Percentiles rank a stretch among this genome's conserved stretches.
Conservation (phyloP, 2,113 vertebrate species). For the Meles meles region DNA sequence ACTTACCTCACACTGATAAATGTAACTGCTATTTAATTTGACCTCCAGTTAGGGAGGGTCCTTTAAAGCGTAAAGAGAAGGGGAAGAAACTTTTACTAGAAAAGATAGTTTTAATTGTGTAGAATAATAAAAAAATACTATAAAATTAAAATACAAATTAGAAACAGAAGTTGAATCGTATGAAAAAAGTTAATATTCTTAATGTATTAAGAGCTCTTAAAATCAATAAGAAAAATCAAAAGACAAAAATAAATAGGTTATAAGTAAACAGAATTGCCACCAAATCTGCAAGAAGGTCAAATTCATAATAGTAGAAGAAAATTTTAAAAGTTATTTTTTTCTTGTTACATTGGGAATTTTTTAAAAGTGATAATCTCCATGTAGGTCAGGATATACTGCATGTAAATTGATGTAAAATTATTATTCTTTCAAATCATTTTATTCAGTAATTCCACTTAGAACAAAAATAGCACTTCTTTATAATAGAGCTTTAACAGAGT, state of each 20-base stretch:
- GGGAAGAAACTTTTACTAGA: neutral
- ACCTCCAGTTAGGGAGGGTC: neutral
- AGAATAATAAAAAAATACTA: neutral
- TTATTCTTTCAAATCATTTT: neutral
- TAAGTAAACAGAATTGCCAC: neutral
- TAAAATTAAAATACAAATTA: neutral
- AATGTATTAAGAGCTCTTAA: neutral
- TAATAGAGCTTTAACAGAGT: neutral
- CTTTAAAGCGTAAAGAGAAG: neutral
- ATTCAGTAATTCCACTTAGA: neutral
- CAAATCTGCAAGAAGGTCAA: neutral
- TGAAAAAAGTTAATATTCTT: neutral
- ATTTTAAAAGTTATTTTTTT: neutral
- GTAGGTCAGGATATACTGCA: neutral
- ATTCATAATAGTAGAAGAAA: neutral
- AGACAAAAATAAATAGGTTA: neutral
- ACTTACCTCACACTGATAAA: neutral
- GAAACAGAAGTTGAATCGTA: neutral
- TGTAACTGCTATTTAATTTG: neutral
- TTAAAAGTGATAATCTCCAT: neutral
- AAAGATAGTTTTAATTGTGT: neutral
- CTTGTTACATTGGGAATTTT: neutral
- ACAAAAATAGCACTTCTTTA: slow-evolving; percentile 16
- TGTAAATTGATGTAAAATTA: neutral
- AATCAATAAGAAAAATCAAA: neutral